Evolutionary conservation across 1,140 invertebrate species (phyloP).

Genomic region (Orchestia grillus): DNA sequence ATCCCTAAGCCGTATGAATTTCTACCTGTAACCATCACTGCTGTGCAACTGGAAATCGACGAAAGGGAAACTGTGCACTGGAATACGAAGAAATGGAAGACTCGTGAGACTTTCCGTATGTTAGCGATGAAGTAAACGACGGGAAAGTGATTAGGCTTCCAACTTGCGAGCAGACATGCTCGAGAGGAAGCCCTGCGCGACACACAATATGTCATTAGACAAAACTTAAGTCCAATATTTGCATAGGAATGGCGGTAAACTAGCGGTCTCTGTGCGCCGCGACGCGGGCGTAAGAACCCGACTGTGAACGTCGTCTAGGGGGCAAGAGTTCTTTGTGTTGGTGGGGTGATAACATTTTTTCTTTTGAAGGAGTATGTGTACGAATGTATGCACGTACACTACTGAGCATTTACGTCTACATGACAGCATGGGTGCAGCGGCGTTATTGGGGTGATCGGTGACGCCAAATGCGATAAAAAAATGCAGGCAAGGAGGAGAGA

Average conservation of each 20-base stretch:
- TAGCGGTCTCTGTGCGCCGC: background rate
- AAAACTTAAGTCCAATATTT: slow-evolving; percentile 40
- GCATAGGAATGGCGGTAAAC: slow-evolving; percentile 53
- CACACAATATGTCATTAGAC: slow-evolving; percentile 28
- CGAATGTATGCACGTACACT: too few relatives aligned
- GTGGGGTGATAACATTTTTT: too few relatives aligned
- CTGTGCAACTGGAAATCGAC: background rate
- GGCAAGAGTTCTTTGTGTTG: background rate
- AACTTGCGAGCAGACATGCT: slow-evolving; percentile 11
- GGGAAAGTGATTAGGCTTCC: slow-evolving; percentile 23
- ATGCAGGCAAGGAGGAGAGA: too few relatives aligned
- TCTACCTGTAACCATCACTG: background rate
- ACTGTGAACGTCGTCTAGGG: background rate
- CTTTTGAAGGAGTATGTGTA: too few relatives aligned
- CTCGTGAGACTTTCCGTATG: background rate
- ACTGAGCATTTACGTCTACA: too few relatives aligned
- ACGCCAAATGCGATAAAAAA: too few relatives aligned
- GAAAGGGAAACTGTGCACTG: background rate
- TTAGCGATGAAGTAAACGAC: background rate
- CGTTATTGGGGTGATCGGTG: too few relatives aligned
- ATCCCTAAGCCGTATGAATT: background rate
- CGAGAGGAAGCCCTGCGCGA: background rate
- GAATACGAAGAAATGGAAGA: background rate
- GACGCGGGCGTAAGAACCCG: background rate
- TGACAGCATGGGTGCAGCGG: too few relatives aligned